Base-by-base conservation (phyloP, 2,888 invertebrate genomes). In the Zeuzera pyrina region DNA sequence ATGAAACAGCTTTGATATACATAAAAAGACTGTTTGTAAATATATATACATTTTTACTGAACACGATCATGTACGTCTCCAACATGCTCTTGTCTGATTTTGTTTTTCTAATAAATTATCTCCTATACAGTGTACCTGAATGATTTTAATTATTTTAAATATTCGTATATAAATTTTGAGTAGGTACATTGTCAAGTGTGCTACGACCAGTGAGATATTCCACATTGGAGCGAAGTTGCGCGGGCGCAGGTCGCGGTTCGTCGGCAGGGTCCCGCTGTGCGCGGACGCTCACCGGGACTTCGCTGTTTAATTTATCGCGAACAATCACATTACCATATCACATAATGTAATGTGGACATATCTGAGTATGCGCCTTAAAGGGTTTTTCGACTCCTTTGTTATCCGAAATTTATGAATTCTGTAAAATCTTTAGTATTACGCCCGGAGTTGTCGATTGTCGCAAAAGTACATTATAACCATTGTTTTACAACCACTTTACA, bases 261-360 rank as follows among this genome's bases (percentile, higher is more conserved):
- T 66, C 57, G 59, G 43, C 49, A 66, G 55, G 46, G 47, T 48
- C 81, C 79, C 61, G 79, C 79, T 71, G 79, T 42, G 76, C 52
- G 48, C 46, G 50, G 49, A 48, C 60, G 63, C 55, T 51, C 46
- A 56, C 54, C 59, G 45, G 57, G 58, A 50, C 56, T 58, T 57
- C 48, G 58, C 62, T 56, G 60, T 68, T 70, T 77, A 79, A 81
- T 81, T 76, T 76, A 77, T 77, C 67, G 69, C 64, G 57, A 71
- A 79, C 78, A 79, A 77, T 74, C 77, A 74, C 78, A 81, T 83
- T 81, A 83, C 74, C 79, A 81, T 81, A 81, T 74, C 73, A 74
- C 73, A 43, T 73, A 76, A 76, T 71, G 72, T 72, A 72, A 79
- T 68, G 70, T 70, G 66, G 63, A 58, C 64, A 69, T 66, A 74